Percentiles rank a stretch among this genome's conserved stretches.
These are phyloP conservation scores for Metacarcinus magister DNA, from an alignment of 2,888 invertebrate species.

Conservation along the genomic window DNA sequence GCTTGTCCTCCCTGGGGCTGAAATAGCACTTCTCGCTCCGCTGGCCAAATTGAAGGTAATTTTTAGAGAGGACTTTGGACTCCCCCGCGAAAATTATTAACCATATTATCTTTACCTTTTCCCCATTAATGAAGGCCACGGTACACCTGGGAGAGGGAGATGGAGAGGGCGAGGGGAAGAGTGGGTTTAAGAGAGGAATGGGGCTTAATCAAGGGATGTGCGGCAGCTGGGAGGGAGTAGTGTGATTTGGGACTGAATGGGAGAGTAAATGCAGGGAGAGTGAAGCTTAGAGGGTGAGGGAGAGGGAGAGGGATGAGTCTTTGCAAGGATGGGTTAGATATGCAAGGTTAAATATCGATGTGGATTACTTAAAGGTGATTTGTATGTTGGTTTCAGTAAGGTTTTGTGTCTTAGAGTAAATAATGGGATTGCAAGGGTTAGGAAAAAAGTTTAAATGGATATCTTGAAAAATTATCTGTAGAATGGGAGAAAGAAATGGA, in stretches of 20 bases:
- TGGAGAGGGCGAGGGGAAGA: neutral
- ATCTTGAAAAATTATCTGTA: no score
- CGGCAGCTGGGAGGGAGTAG: neutral
- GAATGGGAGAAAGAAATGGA: no score
- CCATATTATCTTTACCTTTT: conserved; percentile 37
- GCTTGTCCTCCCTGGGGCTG: conserved; percentile 49
- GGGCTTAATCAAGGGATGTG: conserved; percentile 28
- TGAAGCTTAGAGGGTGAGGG: neutral
- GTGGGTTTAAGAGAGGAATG: neutral
- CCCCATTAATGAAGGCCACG: conserved; percentile 51
- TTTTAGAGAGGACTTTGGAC: neutral
- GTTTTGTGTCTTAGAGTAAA: no score
- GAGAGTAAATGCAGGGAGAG: neutral
- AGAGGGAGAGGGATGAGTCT: neutral
- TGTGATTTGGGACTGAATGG: neutral
- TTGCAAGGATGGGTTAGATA: neutral
- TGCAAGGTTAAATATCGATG: neutral
- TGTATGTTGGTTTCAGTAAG: no score
- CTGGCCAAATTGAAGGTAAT: conserved; percentile 59
- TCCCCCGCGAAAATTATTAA: conserved; percentile 37
- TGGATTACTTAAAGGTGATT: neutral
- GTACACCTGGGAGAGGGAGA: conserved; percentile 8
- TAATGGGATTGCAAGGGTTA: no score
- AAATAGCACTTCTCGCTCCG: conserved; percentile 55
- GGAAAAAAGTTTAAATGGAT: no score